Base-by-base conservation (phyloP, 2,113 vertebrate species). In the Gracilinanus agilis region DNA sequence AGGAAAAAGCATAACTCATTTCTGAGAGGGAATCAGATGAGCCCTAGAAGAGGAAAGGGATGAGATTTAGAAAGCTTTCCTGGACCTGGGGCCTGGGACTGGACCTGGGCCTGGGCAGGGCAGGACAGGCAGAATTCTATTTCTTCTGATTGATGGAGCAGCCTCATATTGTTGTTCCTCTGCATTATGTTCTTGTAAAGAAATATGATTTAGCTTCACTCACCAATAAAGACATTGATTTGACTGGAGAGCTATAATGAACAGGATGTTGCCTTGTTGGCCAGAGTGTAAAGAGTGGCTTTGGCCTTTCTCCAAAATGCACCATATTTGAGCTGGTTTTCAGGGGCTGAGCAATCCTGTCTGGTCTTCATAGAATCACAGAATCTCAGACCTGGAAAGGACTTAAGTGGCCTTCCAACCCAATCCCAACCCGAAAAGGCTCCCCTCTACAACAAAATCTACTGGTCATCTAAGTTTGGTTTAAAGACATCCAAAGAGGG, bases 231-330 rank as follows among this genome's bases (percentile, higher is more conserved):
- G 94, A 53, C 89, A 56, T 95, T n/a, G 89, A 94, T 93, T 97
- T 91, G 92, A 89, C 94, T 93, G 94, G 92, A 95, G 95, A 96
- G 94, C 96, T 96, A 97, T 96, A 97, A 97, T 90, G 92, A 61
- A 53, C 91, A 95, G 94, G 90, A 96, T 92, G 94, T 49, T 44
- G 93, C 55, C 94, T 92, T 92, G 40, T 91, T 93, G 90, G 92
- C 94, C 93, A 93, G 92, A 96, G 92, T 44, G 49, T 88, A 92
- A 91, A 96, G 55, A 90, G 90, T 90, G 89, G 91, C 27, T 93
- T 97, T 97, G 95, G 94, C 95, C 88, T 94, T 96, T 95, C 91
- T 97, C 94, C 97, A 95, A 97, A 95, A 96, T 96, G 88, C 92
- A n/a, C 75, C 90, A 44, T 53, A 96, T 55, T 96, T 83, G 21